Evolutionary conservation across 2,888 invertebrate species (phyloP).

Genomic region (Lasioglossum marginatum): DNA sequence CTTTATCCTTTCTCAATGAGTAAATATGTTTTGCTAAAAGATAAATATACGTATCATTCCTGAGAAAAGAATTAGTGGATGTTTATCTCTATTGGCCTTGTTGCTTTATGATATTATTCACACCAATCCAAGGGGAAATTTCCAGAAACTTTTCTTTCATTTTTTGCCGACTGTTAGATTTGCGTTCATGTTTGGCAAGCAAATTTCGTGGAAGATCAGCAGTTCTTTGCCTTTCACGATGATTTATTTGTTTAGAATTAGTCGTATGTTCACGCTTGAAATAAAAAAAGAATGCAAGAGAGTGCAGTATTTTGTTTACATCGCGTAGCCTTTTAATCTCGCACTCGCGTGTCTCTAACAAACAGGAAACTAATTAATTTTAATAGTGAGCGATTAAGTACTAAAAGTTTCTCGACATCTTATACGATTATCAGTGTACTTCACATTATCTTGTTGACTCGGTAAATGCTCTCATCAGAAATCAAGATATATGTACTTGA

Average conservation of each 20-base stretch:
- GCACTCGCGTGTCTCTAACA: background rate
- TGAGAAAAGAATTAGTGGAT: background rate
- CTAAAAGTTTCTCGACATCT: background rate
- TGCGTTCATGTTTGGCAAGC: background rate
- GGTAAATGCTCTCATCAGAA: background rate
- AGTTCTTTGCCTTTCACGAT: background rate
- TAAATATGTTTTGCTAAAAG: conserved; percentile 24
- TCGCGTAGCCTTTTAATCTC: background rate
- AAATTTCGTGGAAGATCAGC: background rate
- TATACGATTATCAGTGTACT: background rate
- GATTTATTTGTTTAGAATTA: background rate
- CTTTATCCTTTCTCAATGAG: conserved; percentile 20
- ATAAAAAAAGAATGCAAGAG: background rate
- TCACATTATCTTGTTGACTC: background rate
- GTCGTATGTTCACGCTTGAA: background rate
- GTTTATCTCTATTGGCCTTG: background rate
- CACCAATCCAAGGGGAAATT: background rate
- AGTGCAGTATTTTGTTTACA: background rate
- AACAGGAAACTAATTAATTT: background rate
- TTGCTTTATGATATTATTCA: background rate
- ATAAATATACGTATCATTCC: background rate
- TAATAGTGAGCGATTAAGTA: background rate
- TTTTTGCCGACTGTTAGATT: background rate
- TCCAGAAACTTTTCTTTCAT: background rate
- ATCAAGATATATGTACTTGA: background rate